Evolutionary conservation across 2,797 vertebrate species (phyloP), one percentile per base, ranked within the genome.

Genomic region (Brachyalestes nurse): DNA sequence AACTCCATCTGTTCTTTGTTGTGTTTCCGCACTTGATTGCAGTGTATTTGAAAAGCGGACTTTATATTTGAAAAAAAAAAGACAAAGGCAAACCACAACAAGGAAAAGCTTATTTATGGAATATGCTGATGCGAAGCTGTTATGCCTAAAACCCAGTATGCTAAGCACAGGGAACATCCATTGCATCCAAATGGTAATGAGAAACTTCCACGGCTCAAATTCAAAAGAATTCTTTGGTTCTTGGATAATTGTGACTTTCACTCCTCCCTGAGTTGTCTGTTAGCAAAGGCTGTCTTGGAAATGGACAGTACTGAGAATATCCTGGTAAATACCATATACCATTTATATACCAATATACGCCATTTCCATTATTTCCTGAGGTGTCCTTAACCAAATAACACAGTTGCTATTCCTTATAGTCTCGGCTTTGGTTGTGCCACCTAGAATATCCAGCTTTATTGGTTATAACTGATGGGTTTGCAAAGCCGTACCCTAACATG

Each of bases 1-100:
- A 82, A 78, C 75, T 69, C 70, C 81, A 82, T 78, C 81, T 82
- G 81, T 49, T 72, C 60, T 82, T 82, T 82, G 70, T 78, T 78
- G 81, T 78, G 81, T 67, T 78, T 73, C 70, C 58, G 53, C 42
- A 67, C 81, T 67, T 82, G 75, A 73, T 74, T 77, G 75, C 25
- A 53, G 14, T 49, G 57, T 72, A 73, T 72, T 60, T 66, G 67
- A 55, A 82, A 66, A 51, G 13, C 9, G 51, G n/a, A 25, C 62
- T 67, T 47, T 73, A 57, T 58, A 34, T 25, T 67, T 21, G 10
- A 51, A 16, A 6, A 67, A 28, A 51, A 25, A 51, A 1, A 34
- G 34, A 34, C 34, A 34, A 51, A 60, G 53, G 40, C 40, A 60
- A 25, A 75, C 53, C 55, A 53, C 65, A 64, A 8, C 3, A 45